Evolutionary conservation across 2,113 vertebrate genomes (phyloP).

Genomic region (Dipodomys spectabilis): DNA sequence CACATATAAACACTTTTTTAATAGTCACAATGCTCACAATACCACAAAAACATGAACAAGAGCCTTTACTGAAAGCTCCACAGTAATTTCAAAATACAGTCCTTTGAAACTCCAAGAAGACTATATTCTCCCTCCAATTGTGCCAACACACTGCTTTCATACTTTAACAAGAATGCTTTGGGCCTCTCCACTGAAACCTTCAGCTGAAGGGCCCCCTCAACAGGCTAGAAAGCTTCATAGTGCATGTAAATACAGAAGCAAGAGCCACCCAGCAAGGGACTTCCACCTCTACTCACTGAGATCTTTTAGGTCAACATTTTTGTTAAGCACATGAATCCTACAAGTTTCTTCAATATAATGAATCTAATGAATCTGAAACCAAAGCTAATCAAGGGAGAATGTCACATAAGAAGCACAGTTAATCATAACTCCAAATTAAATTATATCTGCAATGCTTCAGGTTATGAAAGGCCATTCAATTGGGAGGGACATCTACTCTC

Average conservation of each 20-base stretch:
- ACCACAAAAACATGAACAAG: not conserved
- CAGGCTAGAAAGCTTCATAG: not conserved
- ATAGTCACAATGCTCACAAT: not conserved
- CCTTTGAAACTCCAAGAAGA: constrained; percentile 30
- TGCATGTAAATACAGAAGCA: not conserved
- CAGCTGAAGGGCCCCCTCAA: constrained; percentile 1
- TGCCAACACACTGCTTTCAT: not conserved
- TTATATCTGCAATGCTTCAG: constrained; percentile 57
- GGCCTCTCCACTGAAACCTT: constrained; percentile 37
- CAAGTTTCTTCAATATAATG: constrained; percentile 46
- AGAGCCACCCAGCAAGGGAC: constrained; percentile 9
- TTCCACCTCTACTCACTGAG: constrained; percentile 21
- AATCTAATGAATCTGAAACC: constrained; percentile 47
- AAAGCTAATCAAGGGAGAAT: constrained; percentile 62
- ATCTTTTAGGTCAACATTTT: constrained; percentile 60
- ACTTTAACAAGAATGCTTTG: not conserved
- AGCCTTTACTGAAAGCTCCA: not conserved
- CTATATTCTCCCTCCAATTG: constrained; percentile 1
- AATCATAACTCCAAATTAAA: constrained; percentile 71
- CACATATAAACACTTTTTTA: no score
- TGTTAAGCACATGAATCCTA: constrained; percentile 60
- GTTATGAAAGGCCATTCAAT: constrained; percentile 40
- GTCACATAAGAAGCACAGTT: constrained; percentile 63
- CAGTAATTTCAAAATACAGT: constrained; percentile 47
- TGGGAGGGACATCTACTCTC: not conserved